Base-by-base conservation (phyloP, 2,113 vertebrate genomes). In the Amazona vittata region DNA sequence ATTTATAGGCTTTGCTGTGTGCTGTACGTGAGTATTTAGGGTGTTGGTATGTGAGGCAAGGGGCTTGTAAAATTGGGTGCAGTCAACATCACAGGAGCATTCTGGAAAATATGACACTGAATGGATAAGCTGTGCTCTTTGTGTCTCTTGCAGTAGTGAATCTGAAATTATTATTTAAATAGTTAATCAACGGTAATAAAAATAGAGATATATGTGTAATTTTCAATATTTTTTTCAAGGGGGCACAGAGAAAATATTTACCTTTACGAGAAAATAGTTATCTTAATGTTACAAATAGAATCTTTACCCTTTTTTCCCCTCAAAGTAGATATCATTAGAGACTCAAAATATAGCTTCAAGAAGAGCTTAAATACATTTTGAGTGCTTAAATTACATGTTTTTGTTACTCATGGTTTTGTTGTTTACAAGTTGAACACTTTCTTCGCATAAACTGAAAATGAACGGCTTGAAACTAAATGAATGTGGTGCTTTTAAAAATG, bases 391-490 rank as follows among this genome's bases (percentile, higher is more conserved):
- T 80, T n/a, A 8, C 3, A 4, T 78, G 25, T 1, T 62, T 91
- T 78, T 94, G 33, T 93, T 89, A 37, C 49, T 84, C 21, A 16
- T 47, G 10, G 21, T 94, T 94, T 90, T 93, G 50, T 64, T 95
- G 41, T 68, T 93, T 69, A 41, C 1, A 1, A 22, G 60, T 64
- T 76, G 35, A 74, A 52, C 4, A 6, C 29, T 75, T 69, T 69
- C 29, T 69, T 74, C 52, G 50, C 87, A 52, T 83, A 70, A 90
- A 47, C 5, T 68, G n/a, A 93, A 85, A 70, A 87, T 70, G 3
- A 93, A 59, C 20, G 57, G 83, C 37, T 94, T 74, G 22, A 86
- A 89, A 71, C 17, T 73, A 79, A 85, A 84, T 83, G 5, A 79
- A 76, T 62, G 47, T 41, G 24, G 33, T 92, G 62, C 59, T 90